Percentiles rank a stretch among this genome's conserved stretches.
These are phyloP conservation scores for Neodiprion virginianus DNA, from an alignment of 1,140 invertebrate genomes.

Conservation along the genomic window DNA sequence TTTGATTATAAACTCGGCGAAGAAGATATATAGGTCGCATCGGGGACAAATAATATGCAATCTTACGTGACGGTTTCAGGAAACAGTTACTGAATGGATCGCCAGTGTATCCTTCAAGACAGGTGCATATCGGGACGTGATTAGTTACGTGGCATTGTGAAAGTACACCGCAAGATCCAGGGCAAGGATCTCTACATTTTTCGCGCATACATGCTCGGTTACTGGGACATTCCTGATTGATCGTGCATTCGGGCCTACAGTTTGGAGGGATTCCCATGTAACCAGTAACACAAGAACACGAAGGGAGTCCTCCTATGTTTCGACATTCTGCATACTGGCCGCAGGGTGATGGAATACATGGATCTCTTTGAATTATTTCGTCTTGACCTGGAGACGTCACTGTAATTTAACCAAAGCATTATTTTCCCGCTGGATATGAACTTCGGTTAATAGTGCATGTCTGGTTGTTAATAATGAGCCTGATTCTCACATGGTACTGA, in stretches of 20 bases:
- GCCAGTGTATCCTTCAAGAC: slow-evolving; percentile 63
- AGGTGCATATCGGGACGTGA: slow-evolving; percentile 66
- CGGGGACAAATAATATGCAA: slow-evolving; percentile 22
- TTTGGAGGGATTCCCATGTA: slow-evolving; percentile 60
- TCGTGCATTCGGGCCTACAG: slow-evolving; percentile 62
- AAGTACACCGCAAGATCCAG: slow-evolving; percentile 64
- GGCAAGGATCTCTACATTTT: slow-evolving; percentile 66
- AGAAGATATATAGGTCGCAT: slow-evolving; percentile 23
- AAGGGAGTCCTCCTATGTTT: slow-evolving; percentile 40
- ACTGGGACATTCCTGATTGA: slow-evolving; percentile 59
- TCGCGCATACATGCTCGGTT: slow-evolving; percentile 61
- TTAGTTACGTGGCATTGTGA: slow-evolving; percentile 63
- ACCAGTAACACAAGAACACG: slow-evolving; percentile 51
- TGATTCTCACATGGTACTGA: slow-evolving; percentile 57
- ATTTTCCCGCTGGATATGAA: background rate
- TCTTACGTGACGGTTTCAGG: slow-evolving; percentile 48
- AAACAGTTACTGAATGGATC: slow-evolving; percentile 63
- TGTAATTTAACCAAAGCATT: slow-evolving; percentile 32
- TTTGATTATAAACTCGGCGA: slow-evolving; percentile 6
- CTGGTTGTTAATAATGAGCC: slow-evolving; percentile 29
- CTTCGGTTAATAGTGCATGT: background rate
- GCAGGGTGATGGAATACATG: slow-evolving; percentile 64
- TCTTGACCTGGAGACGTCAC: slow-evolving; percentile 34
- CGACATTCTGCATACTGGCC: slow-evolving; percentile 60
- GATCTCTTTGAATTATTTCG: slow-evolving; percentile 40